These are phyloP conservation scores for Eucriotettix oculatus DNA, from an alignment of 2,888 invertebrate species.

Conservation along the genomic window DNA sequence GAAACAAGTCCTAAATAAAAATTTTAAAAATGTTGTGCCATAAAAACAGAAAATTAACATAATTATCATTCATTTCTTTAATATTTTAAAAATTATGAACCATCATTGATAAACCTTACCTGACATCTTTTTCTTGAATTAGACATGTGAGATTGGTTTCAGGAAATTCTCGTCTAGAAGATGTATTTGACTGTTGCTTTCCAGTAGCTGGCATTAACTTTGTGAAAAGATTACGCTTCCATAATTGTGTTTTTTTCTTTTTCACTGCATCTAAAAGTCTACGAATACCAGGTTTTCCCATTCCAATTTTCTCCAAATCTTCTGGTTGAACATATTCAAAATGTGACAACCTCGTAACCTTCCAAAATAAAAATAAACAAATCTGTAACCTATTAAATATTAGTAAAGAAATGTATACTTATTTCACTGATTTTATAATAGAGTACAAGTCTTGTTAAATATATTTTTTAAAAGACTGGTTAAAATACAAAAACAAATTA, in stretches of 20 bases:
- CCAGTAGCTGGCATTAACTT: constrained; percentile 45
- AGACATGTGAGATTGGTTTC: constrained; percentile 48
- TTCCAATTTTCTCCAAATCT: constrained; percentile 85
- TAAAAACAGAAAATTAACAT: not conserved
- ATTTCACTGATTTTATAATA: too few species aligned
- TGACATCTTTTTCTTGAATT: constrained; percentile 69
- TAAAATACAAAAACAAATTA: too few species aligned
- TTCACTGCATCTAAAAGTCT: constrained; percentile 83
- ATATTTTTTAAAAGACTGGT: too few species aligned
- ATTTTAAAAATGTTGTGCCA: not conserved
- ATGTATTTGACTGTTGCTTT: constrained; percentile 20
- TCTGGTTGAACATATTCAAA: constrained; percentile 94
- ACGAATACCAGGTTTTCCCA: constrained; percentile 84
- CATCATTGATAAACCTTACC: constrained; percentile 24
- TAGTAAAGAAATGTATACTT: too few species aligned
- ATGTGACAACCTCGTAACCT: constrained; percentile 82
- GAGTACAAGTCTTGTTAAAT: too few species aligned
- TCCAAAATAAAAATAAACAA: constrained; percentile 16
- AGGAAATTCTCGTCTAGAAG: constrained; percentile 10
- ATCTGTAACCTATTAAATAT: not conserved
- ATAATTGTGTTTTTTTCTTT: constrained; percentile 64
- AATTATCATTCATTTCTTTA: not conserved
- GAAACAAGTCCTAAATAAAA: not conserved
- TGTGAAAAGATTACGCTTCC: constrained; percentile 66
- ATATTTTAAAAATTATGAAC: not conserved